Conservation (phyloP, 2,113 vertebrate species). For the Plotosus lineatus region DNA sequence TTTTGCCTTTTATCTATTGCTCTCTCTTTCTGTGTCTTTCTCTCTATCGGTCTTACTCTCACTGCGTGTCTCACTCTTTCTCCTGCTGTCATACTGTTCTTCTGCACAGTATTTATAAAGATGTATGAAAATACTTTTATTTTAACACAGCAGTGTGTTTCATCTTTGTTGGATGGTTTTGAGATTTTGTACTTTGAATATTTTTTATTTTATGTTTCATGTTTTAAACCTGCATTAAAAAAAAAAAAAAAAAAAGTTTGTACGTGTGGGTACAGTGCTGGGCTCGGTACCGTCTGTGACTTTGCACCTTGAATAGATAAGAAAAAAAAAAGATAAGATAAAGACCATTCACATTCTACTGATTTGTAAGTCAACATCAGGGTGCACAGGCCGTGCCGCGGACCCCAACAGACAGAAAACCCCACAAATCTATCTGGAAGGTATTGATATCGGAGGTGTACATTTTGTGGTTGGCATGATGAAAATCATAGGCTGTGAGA, state of each 20-base stretch:
- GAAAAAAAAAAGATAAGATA: background rate
- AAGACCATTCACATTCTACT: background rate
- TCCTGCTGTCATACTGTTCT: no score
- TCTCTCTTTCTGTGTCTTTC: background rate
- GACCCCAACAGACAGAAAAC: background rate
- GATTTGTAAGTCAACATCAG: background rate
- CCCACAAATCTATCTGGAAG: background rate
- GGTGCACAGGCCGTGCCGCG: background rate
- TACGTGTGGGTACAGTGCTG: no score
- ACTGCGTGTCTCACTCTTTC: conserved; percentile 56
- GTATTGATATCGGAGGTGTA: background rate
- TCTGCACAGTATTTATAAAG: no score
- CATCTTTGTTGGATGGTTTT: no score
- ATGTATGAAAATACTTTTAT: no score
- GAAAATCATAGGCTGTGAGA: background rate
- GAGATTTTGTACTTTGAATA: no score
- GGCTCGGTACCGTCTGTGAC: background rate
- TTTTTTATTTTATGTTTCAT: no score
- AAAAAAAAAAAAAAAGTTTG: no score
- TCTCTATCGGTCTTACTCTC: no score
- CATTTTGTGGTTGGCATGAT: background rate
- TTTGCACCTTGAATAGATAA: background rate
- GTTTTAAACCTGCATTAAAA: no score
- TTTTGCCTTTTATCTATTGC: background rate
- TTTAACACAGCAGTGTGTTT: background rate